Evolutionary conservation across 2,797 vertebrate species (phyloP), one percentile per base, ranked within the genome.

Genomic region (Sebastes vulpes): DNA sequence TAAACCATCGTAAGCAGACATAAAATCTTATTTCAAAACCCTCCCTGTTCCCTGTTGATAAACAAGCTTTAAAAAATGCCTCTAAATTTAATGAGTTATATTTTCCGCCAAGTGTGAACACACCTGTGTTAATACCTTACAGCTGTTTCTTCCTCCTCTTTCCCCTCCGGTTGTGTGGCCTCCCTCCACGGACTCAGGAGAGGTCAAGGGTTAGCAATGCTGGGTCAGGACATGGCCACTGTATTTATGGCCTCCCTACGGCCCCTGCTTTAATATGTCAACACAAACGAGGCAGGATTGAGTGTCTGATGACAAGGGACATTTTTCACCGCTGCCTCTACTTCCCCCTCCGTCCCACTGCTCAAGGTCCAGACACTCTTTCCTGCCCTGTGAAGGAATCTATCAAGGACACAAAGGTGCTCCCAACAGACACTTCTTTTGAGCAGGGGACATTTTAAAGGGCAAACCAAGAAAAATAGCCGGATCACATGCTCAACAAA

Each of bases 201-300:
- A 56, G 85, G 92, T 90, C 87, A 86, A 59, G 29, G 87, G 92
- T 93, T 54, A 83, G 84, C 73, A 56, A 63, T 82, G 81, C 77
- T 67, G 73, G 89, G 86, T 93, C 82, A 86, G 81, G 76, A 90
- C 79, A 81, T 52, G 69, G 89, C 35, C 77, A n/a, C 83, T 86
- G 83, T 94, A 94, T 95, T 95, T 94, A 92, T 91, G 85, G 68
- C 58, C 81, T 66, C 77, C 69, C 81, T 38, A 16, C 16, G 31
- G 38, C 61, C 77, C 50, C 65, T 76, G 88, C 80, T 93, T 91
- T 90, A 86, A 95, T 92, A 82, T 83, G 87, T 93, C 94, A 93
- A 79, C 87, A 84, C 87, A 91, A 95, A 94, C 77, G 50, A 94
- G 91, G 78, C 71, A 93, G 86, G 89, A 95, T 94, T 93, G 95